Evolutionary conservation across 1,140 invertebrate species (phyloP).

Genomic region (Drosophila sucinea): DNA sequence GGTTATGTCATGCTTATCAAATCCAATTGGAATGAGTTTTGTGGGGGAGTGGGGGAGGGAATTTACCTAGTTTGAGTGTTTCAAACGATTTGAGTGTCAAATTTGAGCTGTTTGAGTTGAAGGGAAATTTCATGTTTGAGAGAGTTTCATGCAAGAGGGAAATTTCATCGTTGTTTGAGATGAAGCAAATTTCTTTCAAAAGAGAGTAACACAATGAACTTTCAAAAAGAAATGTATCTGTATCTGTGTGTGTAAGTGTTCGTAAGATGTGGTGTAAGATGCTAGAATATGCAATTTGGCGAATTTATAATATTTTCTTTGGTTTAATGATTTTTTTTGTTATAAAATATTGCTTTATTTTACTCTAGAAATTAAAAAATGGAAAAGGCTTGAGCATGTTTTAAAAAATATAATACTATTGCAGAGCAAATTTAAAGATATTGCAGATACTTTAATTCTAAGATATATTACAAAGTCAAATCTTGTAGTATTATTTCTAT

Average conservation of each 20-base stretch:
- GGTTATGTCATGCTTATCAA: constrained; percentile 65
- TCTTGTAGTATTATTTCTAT: too few species aligned
- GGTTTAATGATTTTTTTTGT: background rate
- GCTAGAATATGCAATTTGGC: background rate
- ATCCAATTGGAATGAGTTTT: constrained; percentile 46
- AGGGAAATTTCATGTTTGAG: constrained; percentile 15
- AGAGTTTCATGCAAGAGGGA: background rate
- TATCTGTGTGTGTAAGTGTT: background rate
- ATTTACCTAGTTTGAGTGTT: constrained; percentile 23
- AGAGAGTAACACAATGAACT: constrained; percentile 11
- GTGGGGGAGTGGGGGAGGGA: constrained; percentile 10
- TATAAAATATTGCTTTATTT: background rate
- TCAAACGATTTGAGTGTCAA: constrained; percentile 22
- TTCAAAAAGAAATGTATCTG: background rate
- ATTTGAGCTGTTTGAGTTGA: background rate
- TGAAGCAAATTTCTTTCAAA: constrained; percentile 13
- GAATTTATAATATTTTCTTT: background rate
- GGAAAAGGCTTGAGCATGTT: too few species aligned
- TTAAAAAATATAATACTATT: too few species aligned
- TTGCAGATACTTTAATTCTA: too few species aligned
- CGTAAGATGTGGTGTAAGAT: constrained; percentile 2
- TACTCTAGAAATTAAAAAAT: background rate
- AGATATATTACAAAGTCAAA: too few species aligned
- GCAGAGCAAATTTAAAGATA: too few species aligned
- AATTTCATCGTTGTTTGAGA: constrained; percentile 15